Base-by-base conservation (phyloP, 1,140 invertebrate species). In the Panonychus citri region DNA sequence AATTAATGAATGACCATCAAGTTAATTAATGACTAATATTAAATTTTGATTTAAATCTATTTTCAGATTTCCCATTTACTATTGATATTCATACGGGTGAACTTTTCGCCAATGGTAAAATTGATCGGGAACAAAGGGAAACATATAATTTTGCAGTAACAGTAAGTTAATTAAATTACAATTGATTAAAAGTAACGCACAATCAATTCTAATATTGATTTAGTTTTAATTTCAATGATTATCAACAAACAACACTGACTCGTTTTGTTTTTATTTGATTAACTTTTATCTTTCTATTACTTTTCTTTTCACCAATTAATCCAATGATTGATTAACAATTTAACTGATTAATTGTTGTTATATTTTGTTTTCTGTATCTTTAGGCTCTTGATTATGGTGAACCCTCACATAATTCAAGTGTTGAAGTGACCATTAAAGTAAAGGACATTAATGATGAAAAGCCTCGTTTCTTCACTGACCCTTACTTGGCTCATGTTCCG, bases 381-480 rank as follows among this genome's bases (percentile, higher is more conserved):
- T 48, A 66, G 58, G 73, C 71, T 26, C 56, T 60, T 52, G 85
- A 90, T 67, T 78, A 79, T 63, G 81, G 80, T 0, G 43, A 74
- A 71, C 60, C 66, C 0, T 74, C 74, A 15, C 66, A 83, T 57
- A 81, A 73, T 58, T 76, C 76, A 60, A 73, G 73, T 46, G 84
- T 83, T 54, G 77, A 80, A 62, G 78, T 88, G 0, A 81, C 82
- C 60, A 76, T 88, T 1, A 79, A 83, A 66, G 75, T 88, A 2
- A 65, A 81, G 55, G 84, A 87, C 63, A 73, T 83, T 0, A 87
- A 86, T 24, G 54, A 55, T 21, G 40, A 55, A 12, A 52, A 57
- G 3, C 74, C 74, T 5, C 59, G 65, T n/a, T 75, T 76, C 60
- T 62, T 65, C 17, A 70, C 73, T 28, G 60, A 67, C 54, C 65